Base-by-base conservation (phyloP, 2,888 invertebrate genomes). In the Drosophila picticornis region DNA sequence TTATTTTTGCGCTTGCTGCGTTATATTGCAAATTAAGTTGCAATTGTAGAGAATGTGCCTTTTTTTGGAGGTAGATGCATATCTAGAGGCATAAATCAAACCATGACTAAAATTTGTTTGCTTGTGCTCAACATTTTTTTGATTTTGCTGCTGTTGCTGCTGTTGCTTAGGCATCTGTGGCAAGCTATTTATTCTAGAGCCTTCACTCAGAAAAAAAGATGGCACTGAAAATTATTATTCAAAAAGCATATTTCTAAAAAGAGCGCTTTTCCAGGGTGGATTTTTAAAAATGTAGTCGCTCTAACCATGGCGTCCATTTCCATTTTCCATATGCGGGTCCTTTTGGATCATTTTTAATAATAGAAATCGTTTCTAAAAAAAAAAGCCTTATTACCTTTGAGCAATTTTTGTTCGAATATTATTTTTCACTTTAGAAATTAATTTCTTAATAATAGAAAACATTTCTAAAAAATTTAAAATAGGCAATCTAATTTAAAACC, bases 51-150 rank as follows among this genome's bases (percentile, higher is more conserved):
- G 27, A 46, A 46, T 16, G 16, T 43, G 63, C 56, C 52, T 25
- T 29, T 38, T 38, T 57, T 31, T 31, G 46, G 40, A 80, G 73
- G 72, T 86, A 67, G 69, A 56, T n/a, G 69, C 76, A 66, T 72
- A 59, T 72, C 43, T 64, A 51, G 59, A 70, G 73, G 66, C 80
- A 88, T 88, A 85, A 85, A 88, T 88, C 88, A 85, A 77, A 72
- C 73, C 69, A 72, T 71, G 59, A 67, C 61, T 71, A 59, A 75
- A 68, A 71, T 75, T 58, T 63, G 74, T 83, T 78, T 64, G 63
- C 70, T 50, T 70, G 34, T 71, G 32, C 59, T 50, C 19, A 27
- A 36, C 7, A 27, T 36, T 70, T 48, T 25, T 22, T 27, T 5
- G 5, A 36, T 32, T 27, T 6, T 34, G 32, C 11, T 40, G 53